Evolutionary conservation across 2,797 vertebrate genomes (phyloP).

Genomic region (Sebastiscus tertius): DNA sequence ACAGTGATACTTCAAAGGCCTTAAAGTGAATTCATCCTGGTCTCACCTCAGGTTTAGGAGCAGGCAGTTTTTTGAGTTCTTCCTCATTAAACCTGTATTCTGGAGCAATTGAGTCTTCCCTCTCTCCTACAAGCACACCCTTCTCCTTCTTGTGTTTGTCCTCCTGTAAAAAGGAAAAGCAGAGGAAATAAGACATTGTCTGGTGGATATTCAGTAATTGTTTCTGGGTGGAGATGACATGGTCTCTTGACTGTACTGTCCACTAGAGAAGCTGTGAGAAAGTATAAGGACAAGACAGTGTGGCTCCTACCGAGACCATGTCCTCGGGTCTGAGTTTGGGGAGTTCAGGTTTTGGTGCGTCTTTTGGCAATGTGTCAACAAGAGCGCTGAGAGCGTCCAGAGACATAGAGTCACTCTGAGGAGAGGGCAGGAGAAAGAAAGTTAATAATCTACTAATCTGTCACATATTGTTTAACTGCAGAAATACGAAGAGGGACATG

Average conservation of each 20-base stretch:
- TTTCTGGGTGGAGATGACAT: not conserved
- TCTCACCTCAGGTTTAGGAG: conserved; percentile 77
- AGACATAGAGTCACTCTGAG: conserved; percentile 58
- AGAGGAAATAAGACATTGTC: not conserved
- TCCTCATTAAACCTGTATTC: conserved; percentile 74
- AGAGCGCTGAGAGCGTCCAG: conserved; percentile 76
- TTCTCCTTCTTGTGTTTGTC: conserved; percentile 61
- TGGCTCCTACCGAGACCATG: conserved; percentile 68
- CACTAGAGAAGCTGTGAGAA: not conserved
- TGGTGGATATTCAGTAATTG: not conserved
- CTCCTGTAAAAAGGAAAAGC: conserved; percentile 60
- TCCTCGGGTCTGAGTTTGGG: conserved; percentile 77
- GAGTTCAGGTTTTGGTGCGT: conserved; percentile 64
- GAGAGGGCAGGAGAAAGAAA: not conserved
- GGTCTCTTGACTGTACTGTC: conserved; percentile 11
- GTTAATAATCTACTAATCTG: not conserved
- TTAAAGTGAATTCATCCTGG: not conserved
- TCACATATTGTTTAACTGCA: not conserved
- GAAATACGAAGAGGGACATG: not conserved
- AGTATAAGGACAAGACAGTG: not conserved
- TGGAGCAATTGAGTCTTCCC: conserved; percentile 74
- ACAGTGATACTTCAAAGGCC: not conserved
- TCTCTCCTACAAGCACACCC: conserved; percentile 78
- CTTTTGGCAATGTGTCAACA: conserved; percentile 51
- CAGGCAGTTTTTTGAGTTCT: conserved; percentile 65